phyloP scores from a whole-genome alignment of 2,888 invertebrate genomes.

The Aelia acuminata region DNA sequence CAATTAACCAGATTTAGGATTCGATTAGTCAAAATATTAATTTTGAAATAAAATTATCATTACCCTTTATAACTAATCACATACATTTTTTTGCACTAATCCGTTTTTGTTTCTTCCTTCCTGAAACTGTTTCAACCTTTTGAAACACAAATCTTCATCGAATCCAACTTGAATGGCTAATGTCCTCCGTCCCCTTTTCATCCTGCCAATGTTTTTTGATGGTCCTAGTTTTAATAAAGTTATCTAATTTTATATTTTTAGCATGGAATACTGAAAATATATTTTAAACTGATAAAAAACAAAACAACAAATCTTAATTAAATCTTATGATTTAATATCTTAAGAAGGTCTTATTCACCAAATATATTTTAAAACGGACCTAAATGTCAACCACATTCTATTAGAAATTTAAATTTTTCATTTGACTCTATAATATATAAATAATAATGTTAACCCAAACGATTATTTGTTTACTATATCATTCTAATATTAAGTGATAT shows the following conservation, averaged over 20 bases:
- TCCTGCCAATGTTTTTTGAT: constrained; percentile 21
- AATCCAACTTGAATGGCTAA: constrained; percentile 26
- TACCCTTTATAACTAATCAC: not conserved
- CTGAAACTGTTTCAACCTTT: constrained; percentile 32
- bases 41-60: not conserved
- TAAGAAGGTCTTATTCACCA: too few relatives aligned
- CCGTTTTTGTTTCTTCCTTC: not conserved
- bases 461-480: too few relatives aligned
- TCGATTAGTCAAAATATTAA: not conserved
- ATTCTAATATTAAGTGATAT: too few relatives aligned
- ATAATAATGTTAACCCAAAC: too few relatives aligned
- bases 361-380: not conserved
- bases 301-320: not conserved
- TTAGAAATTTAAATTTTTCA: too few relatives aligned
- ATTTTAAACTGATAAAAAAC: not conserved
- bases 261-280: not conserved
- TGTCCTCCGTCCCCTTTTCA: not conserved
- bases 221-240: constrained; percentile 14
- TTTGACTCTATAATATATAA: too few relatives aligned
- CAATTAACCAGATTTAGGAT: not conserved
- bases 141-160: not conserved
- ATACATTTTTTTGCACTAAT: not conserved
- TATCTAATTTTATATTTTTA: constrained; percentile 20
- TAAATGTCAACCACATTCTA: too few relatives aligned
- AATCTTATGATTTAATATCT: not conserved